These are phyloP conservation scores for Drosophila persimilis DNA, from an alignment of 1,140 invertebrate genomes.

Conservation along the genomic window DNA sequence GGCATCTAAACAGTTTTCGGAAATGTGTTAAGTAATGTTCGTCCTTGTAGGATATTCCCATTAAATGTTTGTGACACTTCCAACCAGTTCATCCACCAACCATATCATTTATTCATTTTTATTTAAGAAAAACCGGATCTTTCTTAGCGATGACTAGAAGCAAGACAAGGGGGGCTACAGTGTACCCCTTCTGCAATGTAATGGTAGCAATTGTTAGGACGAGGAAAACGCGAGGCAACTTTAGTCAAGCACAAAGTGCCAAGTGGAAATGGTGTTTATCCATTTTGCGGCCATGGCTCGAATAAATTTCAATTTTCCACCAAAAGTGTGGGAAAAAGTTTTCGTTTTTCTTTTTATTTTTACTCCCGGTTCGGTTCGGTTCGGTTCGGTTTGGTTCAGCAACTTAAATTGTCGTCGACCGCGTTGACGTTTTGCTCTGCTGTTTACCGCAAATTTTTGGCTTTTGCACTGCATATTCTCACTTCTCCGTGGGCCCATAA, in stretches of 20 bases:
- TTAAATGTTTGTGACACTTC: no score
- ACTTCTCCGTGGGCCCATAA: conserved; percentile 34
- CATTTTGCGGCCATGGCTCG: conserved; percentile 54
- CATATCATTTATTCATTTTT: no score
- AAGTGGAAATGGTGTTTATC: conserved; percentile 79
- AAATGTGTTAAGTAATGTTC: no score
- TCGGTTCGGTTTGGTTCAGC: conserved; percentile 38
- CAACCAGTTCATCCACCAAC: no score
- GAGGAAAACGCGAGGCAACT: conserved; percentile 16
- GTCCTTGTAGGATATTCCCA: no score
- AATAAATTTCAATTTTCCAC: conserved; percentile 76
- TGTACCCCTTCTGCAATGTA: neutral
- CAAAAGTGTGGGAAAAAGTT: conserved; percentile 54
- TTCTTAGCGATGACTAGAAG: no score
- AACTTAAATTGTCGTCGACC: conserved; percentile 66
- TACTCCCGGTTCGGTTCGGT: conserved; percentile 5
- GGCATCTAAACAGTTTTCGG: no score
- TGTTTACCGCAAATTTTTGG: conserved; percentile 78
- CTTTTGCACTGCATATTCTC: conserved; percentile 51
- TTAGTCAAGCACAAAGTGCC: conserved; percentile 62
- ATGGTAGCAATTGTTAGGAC: neutral
- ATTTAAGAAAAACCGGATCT: no score
- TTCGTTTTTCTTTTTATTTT: conserved; percentile 11
- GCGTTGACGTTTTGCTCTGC: conserved; percentile 37
- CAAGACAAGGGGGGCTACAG: no score